Evolutionary conservation across 2,888 invertebrate genomes (phyloP).

Genomic region (Spilosoma lubricipeda): DNA sequence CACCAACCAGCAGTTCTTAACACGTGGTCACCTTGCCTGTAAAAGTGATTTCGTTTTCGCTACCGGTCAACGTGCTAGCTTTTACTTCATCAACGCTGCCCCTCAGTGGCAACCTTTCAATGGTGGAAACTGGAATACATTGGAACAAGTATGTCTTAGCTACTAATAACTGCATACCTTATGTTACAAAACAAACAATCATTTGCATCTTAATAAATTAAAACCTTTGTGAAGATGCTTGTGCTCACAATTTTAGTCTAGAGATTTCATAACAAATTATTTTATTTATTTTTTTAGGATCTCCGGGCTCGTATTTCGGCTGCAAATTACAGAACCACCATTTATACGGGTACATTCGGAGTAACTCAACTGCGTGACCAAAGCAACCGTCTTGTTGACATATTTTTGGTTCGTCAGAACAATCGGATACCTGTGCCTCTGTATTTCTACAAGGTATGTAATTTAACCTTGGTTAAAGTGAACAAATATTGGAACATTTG

Average conservation of each 20-base stretch:
- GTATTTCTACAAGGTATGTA: constrained; percentile 77
- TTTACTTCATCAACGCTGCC: constrained; percentile 88
- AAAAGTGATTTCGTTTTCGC: constrained; percentile 88
- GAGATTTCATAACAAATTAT: background rate
- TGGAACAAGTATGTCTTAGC: constrained; percentile 72
- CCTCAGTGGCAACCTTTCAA: constrained; percentile 90
- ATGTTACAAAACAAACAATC: background rate
- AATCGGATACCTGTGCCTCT: constrained; percentile 78
- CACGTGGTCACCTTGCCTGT: constrained; percentile 88
- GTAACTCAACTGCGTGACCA: constrained; percentile 84
- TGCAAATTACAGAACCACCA: constrained; percentile 71
- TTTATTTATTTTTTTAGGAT: constrained; percentile 56
- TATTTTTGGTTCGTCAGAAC: constrained; percentile 72
- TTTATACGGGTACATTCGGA: constrained; percentile 88
- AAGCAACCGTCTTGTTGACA: constrained; percentile 71
- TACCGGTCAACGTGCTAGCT: constrained; percentile 85
- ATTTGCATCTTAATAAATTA: background rate
- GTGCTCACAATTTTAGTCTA: background rate
- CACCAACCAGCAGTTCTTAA: constrained; percentile 73
- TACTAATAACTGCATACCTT: background rate
- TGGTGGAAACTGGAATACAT: constrained; percentile 85
- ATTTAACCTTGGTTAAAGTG: background rate
- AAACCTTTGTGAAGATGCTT: background rate
- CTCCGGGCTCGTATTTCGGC: constrained; percentile 72
- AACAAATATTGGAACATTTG: no score